Evolutionary conservation across 2,888 invertebrate genomes (phyloP).

Genomic region (Miltochrista miniata): DNA sequence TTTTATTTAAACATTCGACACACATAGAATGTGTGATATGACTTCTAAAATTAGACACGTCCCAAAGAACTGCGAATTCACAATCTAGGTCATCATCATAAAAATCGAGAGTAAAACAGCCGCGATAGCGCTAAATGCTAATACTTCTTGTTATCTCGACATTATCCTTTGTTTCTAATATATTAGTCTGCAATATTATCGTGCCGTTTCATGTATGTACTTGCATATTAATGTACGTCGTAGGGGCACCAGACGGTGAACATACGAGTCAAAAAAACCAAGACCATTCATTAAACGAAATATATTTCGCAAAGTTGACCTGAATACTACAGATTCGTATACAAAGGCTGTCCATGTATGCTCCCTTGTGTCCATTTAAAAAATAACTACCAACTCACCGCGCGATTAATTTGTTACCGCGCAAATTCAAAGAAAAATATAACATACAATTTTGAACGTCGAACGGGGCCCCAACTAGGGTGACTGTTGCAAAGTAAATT

Average conservation of each 20-base stretch:
- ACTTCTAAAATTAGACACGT: slow-evolving; percentile 38
- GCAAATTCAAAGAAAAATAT: slow-evolving; percentile 32
- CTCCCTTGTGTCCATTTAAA: slow-evolving; percentile 10
- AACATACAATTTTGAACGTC: slow-evolving; percentile 28
- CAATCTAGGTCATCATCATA: slow-evolving; percentile 43
- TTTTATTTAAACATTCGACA: slow-evolving; percentile 21
- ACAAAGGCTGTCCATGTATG: slow-evolving; percentile 5
- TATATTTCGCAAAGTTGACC: slow-evolving; percentile 21
- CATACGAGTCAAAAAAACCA: too few species aligned
- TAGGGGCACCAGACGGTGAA: not conserved
- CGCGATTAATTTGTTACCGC: slow-evolving; percentile 28
- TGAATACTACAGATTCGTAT: slow-evolving; percentile 18
- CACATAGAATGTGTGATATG: slow-evolving; percentile 28
- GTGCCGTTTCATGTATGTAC: slow-evolving; percentile 15
- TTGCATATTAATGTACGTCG: slow-evolving; percentile 27
- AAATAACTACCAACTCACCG: slow-evolving; percentile 31
- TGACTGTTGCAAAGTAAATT: slow-evolving; percentile 31
- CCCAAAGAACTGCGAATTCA: slow-evolving; percentile 36
- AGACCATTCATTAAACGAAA: slow-evolving; percentile 14
- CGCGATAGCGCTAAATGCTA: slow-evolving; percentile 25
- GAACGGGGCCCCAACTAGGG: slow-evolving; percentile 44
- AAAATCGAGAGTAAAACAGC: slow-evolving; percentile 33
- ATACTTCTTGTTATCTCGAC: slow-evolving; percentile 20
- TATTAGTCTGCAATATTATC: slow-evolving; percentile 19
- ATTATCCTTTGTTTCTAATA: slow-evolving; percentile 31